Evolutionary conservation across 2,113 vertebrate genomes (phyloP), one percentile per base, ranked within the genome.

Genomic region (Rhegmatorhina hoffmannsi): DNA sequence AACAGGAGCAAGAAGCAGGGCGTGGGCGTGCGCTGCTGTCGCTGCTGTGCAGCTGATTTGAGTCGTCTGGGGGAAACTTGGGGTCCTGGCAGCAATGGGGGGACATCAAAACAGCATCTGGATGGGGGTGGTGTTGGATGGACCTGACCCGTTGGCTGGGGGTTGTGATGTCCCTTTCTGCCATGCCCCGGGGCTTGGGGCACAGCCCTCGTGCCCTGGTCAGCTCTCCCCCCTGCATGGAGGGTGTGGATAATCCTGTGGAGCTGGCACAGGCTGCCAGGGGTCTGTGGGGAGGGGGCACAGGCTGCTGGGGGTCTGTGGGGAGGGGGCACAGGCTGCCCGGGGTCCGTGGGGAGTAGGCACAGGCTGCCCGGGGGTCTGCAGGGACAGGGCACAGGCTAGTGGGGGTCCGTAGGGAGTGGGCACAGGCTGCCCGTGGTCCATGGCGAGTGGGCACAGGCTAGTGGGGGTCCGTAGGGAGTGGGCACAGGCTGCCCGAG

Each of bases 1-100:
- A 96, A 92, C 92, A 93, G 89, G 84, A 93, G 93, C 44, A 36
- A 58, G 95, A 70, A 92, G 93, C 44, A 5, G n/a, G 40, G 34
- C 1, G 87, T 87, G 89, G 92, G 94, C 9, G 87, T 75, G 62
- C 7, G 17, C 75, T 19, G 84, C 82, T 67, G 66, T 28, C 9
- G 44, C 90, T 94, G 90, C 75, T 36, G 33, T 33, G 87, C 31
- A 8, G 76, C 84, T 26, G 55, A 81, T 12, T 19, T 8, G 52
- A 40, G 56, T 8, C 6, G 36, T 38, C 16, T 19, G 31, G 52
- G 52, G 68, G 34, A 49, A n/a, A 43, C 11, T 21, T 36, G 44
- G 78, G 74, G 69, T 68, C 60, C 74, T 64, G 81, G 73, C 46
- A 33, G 68, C 0, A 5, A 18, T 59, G 24, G 31, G 25, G 29